Conservation (phyloP, 2,888 invertebrate genomes). For the Andrena minutula region DNA sequence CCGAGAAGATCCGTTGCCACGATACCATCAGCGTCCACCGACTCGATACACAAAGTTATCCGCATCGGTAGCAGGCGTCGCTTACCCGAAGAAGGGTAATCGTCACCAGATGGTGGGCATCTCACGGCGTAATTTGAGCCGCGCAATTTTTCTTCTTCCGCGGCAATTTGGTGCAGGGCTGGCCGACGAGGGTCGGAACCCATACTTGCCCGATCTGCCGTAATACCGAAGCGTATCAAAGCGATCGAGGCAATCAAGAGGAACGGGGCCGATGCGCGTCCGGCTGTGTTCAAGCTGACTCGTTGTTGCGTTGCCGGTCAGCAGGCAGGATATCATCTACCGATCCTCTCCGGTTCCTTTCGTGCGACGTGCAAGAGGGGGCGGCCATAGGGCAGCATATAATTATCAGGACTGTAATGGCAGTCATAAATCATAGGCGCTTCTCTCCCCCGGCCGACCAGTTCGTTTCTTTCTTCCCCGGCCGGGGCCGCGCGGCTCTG, state of each 20-base stretch:
- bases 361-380: slow-evolving; percentile 76
- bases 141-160: slow-evolving; percentile 45
- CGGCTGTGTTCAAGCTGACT: slow-evolving; percentile 57
- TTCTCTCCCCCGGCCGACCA: slow-evolving; percentile 77
- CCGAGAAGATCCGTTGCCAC: background rate
- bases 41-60: no score
- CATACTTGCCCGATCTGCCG: slow-evolving; percentile 52
- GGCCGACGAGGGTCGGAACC: slow-evolving; percentile 47
- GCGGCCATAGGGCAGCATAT: slow-evolving; percentile 84
- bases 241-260: slow-evolving; percentile 77
- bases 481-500: slow-evolving; percentile 72
- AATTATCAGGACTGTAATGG: slow-evolving; percentile 84
- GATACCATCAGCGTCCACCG: background rate
- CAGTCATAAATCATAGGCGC: slow-evolving; percentile 85
- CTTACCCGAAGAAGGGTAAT: slow-evolving; percentile 16
- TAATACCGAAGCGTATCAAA: slow-evolving; percentile 72
- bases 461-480: slow-evolving; percentile 72
- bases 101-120: slow-evolving; percentile 61
- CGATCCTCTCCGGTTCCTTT: slow-evolving; percentile 74
- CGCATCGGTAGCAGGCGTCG: slow-evolving; percentile 30
- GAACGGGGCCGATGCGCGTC: slow-evolving; percentile 63
- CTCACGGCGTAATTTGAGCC: slow-evolving; percentile 35
- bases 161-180: slow-evolving; percentile 39
- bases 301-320: slow-evolving; percentile 59
- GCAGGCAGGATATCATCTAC: slow-evolving; percentile 81